These are phyloP conservation scores for Typhlichthys eigenmanni DNA, from an alignment of 2,797 vertebrate genomes.

Conservation along the genomic window DNA sequence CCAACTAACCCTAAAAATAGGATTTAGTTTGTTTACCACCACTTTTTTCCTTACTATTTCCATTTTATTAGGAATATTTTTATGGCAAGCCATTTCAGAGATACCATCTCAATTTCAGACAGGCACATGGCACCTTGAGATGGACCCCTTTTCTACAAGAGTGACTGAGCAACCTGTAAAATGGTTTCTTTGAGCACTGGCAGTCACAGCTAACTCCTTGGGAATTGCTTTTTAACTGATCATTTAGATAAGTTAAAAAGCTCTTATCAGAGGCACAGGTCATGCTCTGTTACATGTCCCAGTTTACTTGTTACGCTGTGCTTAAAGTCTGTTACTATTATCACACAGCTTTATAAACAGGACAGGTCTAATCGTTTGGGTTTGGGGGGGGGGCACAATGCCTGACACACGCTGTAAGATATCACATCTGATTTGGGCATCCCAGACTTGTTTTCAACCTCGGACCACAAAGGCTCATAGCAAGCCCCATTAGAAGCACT, in stretches of 20 bases:
- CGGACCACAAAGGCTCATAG: too few species aligned
- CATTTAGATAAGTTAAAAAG: conserved; percentile 21
- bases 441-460: too few species aligned
- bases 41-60: conserved; percentile 32
- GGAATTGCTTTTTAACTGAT: conserved; percentile 27
- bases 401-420: too few species aligned
- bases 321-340: conserved; percentile 31
- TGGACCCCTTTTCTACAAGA: conserved; percentile 17
- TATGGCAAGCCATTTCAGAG: conserved; percentile 63
- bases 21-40: background rate
- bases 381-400: too few species aligned
- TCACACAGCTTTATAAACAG: conserved; percentile 36
- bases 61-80: conserved; percentile 50
- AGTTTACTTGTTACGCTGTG: conserved; percentile 8
- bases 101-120: conserved; percentile 57
- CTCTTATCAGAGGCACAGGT: conserved; percentile 41
- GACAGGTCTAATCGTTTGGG: background rate
- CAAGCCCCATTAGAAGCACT: too few species aligned
- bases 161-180: conserved; percentile 36
- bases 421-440: conserved; percentile 1
- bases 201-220: conserved; percentile 5
- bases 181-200: conserved; percentile 19
- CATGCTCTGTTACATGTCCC: conserved; percentile 16
- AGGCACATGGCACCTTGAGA: conserved; percentile 32
- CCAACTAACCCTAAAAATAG: conserved; percentile 42